phyloP scores from a whole-genome alignment of 1,140 invertebrate genomes.

The Atta cephalotes region DNA sequence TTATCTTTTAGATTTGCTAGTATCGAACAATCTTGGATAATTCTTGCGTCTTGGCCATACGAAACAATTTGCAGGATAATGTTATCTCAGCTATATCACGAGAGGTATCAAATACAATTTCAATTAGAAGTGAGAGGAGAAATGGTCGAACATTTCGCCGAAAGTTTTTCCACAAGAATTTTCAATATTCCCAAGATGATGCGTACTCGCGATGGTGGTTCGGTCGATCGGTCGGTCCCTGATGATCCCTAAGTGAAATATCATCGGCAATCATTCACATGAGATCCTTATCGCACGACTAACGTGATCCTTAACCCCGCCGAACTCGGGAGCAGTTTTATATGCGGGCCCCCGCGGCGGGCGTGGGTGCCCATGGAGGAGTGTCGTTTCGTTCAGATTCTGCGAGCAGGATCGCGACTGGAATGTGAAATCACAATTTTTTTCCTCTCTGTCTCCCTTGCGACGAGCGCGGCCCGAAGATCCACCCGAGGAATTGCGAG shows the following conservation, averaged over 20 bases:
- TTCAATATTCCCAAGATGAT: slow-evolving; percentile 36
- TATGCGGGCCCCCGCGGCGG: slow-evolving; percentile 69
- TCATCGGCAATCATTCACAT: slow-evolving; percentile 77
- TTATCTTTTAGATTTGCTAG: not conserved
- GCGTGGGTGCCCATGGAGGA: slow-evolving; percentile 54
- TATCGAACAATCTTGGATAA: not conserved
- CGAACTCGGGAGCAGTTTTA: slow-evolving; percentile 77
- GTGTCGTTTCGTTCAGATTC: slow-evolving; percentile 65
- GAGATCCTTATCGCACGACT: slow-evolving; percentile 71
- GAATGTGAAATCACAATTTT: slow-evolving; percentile 72
- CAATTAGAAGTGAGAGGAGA: slow-evolving; percentile 12
- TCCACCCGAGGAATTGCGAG: slow-evolving; percentile 23
- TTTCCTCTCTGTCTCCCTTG: not conserved
- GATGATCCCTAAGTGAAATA: slow-evolving; percentile 78
- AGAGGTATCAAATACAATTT: slow-evolving; percentile 1
- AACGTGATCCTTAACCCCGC: slow-evolving; percentile 74
- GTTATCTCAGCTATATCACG: not conserved
- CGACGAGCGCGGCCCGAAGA: not conserved
- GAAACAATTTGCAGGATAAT: not conserved
- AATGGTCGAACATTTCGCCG: not conserved
- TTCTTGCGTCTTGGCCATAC: not conserved
- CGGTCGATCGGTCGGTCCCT: slow-evolving; percentile 49
- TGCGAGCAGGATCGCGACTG: slow-evolving; percentile 65
- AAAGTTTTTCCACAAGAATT: slow-evolving; percentile 56
- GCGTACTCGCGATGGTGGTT: slow-evolving; percentile 26